Evolutionary conservation across 1,140 invertebrate species (phyloP), one percentile per base, ranked within the genome.

Genomic region (Hypsibius dujardini): DNA sequence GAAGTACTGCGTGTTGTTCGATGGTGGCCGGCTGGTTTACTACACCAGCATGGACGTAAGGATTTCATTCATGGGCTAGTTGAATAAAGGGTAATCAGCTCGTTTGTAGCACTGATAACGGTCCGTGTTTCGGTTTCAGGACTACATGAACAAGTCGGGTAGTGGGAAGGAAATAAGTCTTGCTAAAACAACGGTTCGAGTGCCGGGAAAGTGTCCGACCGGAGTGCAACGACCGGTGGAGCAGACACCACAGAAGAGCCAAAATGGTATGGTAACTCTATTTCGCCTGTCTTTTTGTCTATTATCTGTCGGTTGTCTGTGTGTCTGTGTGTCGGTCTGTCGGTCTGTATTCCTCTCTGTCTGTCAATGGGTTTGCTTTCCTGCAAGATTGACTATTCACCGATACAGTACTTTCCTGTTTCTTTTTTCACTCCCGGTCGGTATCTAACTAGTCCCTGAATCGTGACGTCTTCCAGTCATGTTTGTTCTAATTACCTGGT

Each of bases 121-220:
- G 28, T 28, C 28, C 28, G 28, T 28, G 28, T 28, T 28, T 28
- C 28, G 72, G 76, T 77, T 77, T 1, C 79, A 94, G 87, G 94
- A 97, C 81, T 98, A 98, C 77, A 96, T 96, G 93, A 90, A 96
- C 76, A 90, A 97, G 81, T 72, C 75, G n/a, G 85, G 89, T 40
- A 92, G 95, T 80, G 92, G 91, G 14, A 97, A 98, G 82, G 93
- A 96, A 79, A 95, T 97, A 75, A 88, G 90, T 40, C 80, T 98
- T 46, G 90, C 94, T 77, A 92, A 92, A 75, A 94, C 95, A 15
- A 97, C 94, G 0, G 94, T 98, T 2, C 96, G 97, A 83, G 90
- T 96, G 42, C 93, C 94, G 46, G 94, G 94, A 1, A 90, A 92
- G 79, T 90, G 90, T 77, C 91, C 90, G 0, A 83, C 90, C 74